Base-by-base conservation (phyloP, 2,888 invertebrate genomes). In the Anticlea derivata region DNA sequence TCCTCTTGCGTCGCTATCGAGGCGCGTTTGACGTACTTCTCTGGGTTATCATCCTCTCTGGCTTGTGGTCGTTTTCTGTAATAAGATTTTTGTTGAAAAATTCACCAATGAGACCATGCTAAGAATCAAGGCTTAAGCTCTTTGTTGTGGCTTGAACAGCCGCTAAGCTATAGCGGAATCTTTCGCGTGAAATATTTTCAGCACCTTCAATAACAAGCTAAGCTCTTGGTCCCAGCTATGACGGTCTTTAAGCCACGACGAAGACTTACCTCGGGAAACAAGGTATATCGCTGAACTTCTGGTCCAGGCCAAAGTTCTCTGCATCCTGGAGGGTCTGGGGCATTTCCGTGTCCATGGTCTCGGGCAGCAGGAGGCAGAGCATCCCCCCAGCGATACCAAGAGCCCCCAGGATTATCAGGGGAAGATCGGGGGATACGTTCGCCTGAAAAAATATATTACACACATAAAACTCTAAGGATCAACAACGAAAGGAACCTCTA, bases 281-380 rank as follows among this genome's bases (percentile, higher is more conserved):
- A 27, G 96, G 97, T 67, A 94, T 94, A 59, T 97, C 96, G 93
- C 95, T 95, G 68, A 97, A 94, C 59, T 91, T 93, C 80, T 97
- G 97, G 50, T 95, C 92, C 50, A 91, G 92, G 1, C 97, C 97
- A 66, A 97, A 97, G 67, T 95, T 92, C 84, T 97, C 97, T 7
- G 97, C 97, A 73, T 97, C 97, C 55, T 93, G 94, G 5, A 97
- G 82, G 0, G 96, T 96, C 77, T 97, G 97, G 0, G 97, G 97
- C 76, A 97, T 91, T 68, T 96, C 96, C 34, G 95, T 94, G 74
- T 95, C 95, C 68, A 97, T 92, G 0, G 97, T 97, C 87, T 97
- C 97, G 0, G 97, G 97, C 1, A 97, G 85, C 65, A 96, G 93
- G 0, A 97, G 91, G 31, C 95, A 93, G n/a, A 97, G 80, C 1